Evolutionary conservation across 1,140 invertebrate genomes (phyloP).

Genomic region (Bombus waltoni): DNA sequence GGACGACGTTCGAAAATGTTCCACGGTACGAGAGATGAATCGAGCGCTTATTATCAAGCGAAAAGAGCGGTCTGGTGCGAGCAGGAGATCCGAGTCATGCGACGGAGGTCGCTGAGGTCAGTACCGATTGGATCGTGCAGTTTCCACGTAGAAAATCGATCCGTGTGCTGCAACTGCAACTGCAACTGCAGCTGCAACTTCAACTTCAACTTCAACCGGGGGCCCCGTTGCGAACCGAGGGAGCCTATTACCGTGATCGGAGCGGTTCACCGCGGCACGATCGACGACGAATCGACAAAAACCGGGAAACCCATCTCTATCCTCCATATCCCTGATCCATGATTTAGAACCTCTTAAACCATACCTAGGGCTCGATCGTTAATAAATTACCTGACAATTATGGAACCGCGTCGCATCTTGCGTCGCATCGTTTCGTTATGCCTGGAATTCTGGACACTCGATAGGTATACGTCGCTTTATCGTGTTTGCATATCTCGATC

Average conservation of each 20-base stretch:
- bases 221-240: conserved; percentile 31
- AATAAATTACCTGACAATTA: conserved; percentile 39
- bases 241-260: conserved; percentile 59
- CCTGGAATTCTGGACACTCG: neutral
- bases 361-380: conserved; percentile 15
- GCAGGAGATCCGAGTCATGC: conserved; percentile 54
- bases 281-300: conserved; percentile 52
- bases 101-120: conserved; percentile 59
- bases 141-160: conserved; percentile 70
- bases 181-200: conserved; percentile 59
- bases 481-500: neutral
- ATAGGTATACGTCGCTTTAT: neutral
- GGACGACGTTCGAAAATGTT: conserved; percentile 1
- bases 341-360: conserved; percentile 42
- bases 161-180: conserved; percentile 66
- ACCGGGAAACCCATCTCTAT: conserved; percentile 59
- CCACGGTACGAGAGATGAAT: conserved; percentile 8
- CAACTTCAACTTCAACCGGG: conserved; percentile 43
- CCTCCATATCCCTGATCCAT: conserved; percentile 28
- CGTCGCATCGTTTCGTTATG: neutral
- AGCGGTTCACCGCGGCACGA: conserved; percentile 56
- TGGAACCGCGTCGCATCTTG: neutral
- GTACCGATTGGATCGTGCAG: conserved; percentile 65
- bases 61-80: conserved; percentile 37
- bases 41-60: conserved; percentile 44